Base-by-base conservation (phyloP, 2,888 invertebrate species). In the Neria commutata region DNA sequence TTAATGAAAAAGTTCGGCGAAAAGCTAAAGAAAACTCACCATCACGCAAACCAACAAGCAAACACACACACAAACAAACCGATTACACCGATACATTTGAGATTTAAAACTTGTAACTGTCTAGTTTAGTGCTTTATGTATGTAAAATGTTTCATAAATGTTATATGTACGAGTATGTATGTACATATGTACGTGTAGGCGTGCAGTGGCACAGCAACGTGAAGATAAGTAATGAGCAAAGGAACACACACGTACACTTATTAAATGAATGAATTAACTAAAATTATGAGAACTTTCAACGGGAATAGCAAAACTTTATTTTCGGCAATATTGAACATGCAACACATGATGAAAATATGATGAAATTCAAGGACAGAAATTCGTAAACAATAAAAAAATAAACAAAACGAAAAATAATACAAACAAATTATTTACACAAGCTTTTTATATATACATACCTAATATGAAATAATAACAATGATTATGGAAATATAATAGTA, bases 401-500 rank as follows among this genome's bases (percentile, higher is more conserved):
- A 42, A 26, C 10, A 37, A 14, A 37, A 29, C 42, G 45, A 55
- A 55, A 46, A 55, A 33, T 4, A 42, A 6, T 10, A 46, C 29
- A 58, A 53, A 49, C 29, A 54, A 58, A 55, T 66, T 69, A 69
- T 69, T 69, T 69, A 69, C 68, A 69, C 69, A 69, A 67, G 67
- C 69, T 69, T 69, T 69, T 69, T 69, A 67, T 69, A 69, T 69
- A 69, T 66, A 68, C 64, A 46, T 23, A 52, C 42, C 34, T 25
- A 56, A 42, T 25, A 54, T 42, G 10, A 29, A 24, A 52, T 23
- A 29, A 17, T 61, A n/a, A n/a, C n/a, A n/a, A 64, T 64, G 62
- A 66, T 60, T n/a, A n/a, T n/a, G n/a, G n/a, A n/a, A n/a, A n/a
- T n/a, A n/a, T n/a, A n/a, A n/a, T n/a, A n/a, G n/a, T n/a, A n/a